Conservation (phyloP, 2,888 invertebrate species). For the Lathronympha strigana region DNA sequence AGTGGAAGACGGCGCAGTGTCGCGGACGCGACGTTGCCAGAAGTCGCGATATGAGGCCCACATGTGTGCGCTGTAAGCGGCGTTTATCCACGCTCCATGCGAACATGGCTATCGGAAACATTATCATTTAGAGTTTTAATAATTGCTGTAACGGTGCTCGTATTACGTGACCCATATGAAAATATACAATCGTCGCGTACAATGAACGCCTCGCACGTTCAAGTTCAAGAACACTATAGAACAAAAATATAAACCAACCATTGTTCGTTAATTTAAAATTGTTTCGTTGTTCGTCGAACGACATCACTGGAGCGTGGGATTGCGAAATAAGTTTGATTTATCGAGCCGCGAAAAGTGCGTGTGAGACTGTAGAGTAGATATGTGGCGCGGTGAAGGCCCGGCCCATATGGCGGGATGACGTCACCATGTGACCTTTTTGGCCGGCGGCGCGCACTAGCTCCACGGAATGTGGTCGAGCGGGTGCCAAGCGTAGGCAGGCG, state of each 20-base stretch:
- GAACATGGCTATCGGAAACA: conserved; percentile 29
- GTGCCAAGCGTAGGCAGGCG: conserved; percentile 82
- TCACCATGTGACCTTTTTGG: conserved; percentile 81
- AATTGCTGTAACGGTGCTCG: conserved; percentile 7
- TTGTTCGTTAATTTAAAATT: conserved; percentile 6
- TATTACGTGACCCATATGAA: conserved; percentile 30
- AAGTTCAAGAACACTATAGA: conserved; percentile 35
- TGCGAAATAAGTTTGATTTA: conserved; percentile 44
- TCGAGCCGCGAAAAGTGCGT: conserved; percentile 64
- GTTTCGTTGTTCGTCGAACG: conserved; percentile 20
- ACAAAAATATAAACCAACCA: conserved; percentile 12
- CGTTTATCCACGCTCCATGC: conserved; percentile 47
- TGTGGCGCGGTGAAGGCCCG: conserved; percentile 61
- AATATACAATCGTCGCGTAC: conserved; percentile 22
- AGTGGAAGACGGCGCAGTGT: conserved; percentile 62
- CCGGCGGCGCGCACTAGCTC: conserved; percentile 69
- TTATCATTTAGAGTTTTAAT: conserved; percentile 16
- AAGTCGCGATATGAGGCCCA: conserved; percentile 60
- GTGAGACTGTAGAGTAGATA: conserved; percentile 56
- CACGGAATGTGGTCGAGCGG: conserved; percentile 80
- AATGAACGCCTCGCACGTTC: conserved; percentile 23
- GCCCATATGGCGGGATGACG: conserved; percentile 79
- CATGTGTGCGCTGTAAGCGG: conserved; percentile 54
- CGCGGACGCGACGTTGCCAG: conserved; percentile 70
- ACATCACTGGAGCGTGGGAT: conserved; percentile 11